A percentile compares a stretch with the other conserved stretches of the same genome.
Conservation (phyloP, 2,888 invertebrate genomes). For the Luffia ferchaultella region DNA sequence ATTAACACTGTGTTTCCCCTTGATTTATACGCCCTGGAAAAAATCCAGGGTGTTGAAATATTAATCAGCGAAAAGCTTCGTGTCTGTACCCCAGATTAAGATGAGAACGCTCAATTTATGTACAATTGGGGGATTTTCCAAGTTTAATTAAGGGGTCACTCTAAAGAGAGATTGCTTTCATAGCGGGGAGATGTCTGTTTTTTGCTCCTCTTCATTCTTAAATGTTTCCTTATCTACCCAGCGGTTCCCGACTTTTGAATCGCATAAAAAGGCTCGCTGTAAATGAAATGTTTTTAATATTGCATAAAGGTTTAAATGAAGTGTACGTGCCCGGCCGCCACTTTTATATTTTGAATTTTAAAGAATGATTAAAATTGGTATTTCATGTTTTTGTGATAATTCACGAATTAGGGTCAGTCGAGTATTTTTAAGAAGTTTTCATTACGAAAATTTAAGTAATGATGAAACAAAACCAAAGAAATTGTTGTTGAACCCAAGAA, state of each 20-base stretch:
- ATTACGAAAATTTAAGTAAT: no score
- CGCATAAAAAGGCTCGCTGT: neutral
- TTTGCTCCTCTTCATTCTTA: neutral
- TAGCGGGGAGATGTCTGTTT: neutral
- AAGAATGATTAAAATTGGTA: no score
- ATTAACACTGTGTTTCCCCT: no score
- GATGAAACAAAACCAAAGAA: no score
- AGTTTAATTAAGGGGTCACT: neutral
- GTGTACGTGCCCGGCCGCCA: no score
- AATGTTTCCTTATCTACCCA: neutral
- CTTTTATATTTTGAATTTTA: no score
- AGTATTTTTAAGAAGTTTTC: no score
- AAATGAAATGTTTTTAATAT: neutral
- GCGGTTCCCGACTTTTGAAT: neutral
- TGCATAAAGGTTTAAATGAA: no score
- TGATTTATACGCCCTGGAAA: no score
- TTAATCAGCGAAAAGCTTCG: neutral
- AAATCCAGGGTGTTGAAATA: neutral
- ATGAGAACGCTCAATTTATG: neutral
- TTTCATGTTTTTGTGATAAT: no score
- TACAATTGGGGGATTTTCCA: neutral
- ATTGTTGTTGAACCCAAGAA: no score
- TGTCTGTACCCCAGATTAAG: neutral
- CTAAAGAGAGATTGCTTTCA: neutral
- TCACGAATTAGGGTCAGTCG: no score